Evolutionary conservation across 1,140 invertebrate species (phyloP).

Genomic region (Chlorops oryzae): DNA sequence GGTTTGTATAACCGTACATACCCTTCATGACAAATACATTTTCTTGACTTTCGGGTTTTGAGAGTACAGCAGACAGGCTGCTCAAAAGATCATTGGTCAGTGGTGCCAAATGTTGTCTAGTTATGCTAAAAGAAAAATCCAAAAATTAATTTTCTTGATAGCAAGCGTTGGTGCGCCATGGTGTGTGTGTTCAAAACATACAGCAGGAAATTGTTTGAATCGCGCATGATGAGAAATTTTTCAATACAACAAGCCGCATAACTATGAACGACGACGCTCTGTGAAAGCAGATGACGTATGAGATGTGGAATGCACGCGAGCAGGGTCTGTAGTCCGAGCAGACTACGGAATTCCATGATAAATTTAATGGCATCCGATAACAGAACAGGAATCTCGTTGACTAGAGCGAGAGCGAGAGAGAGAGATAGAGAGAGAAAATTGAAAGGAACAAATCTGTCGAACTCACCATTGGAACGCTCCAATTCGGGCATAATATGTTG

Average conservation of each 20-base stretch:
- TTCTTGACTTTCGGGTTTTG: slow-evolving; percentile 70
- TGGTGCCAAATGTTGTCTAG: slow-evolving; percentile 51
- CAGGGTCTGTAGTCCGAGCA: slow-evolving; percentile 74
- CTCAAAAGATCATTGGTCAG: slow-evolving; percentile 62
- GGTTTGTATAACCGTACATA: slow-evolving; percentile 37
- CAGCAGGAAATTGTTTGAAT: slow-evolving; percentile 51
- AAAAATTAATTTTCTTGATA: background rate
- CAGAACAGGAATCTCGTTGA: slow-evolving; percentile 81
- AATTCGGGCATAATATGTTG: slow-evolving; percentile 83
- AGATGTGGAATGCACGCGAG: slow-evolving; percentile 69
- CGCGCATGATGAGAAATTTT: slow-evolving; percentile 73
- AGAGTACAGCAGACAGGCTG: slow-evolving; percentile 69
- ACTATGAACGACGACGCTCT: slow-evolving; percentile 85
- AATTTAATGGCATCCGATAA: slow-evolving; percentile 96
- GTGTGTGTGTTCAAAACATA: slow-evolving; percentile 1
- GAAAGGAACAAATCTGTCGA: slow-evolving; percentile 29
- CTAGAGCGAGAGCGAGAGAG: too few species aligned
- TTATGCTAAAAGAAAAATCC: slow-evolving; percentile 22
- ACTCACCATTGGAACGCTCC: slow-evolving; percentile 56
- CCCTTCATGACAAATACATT: slow-evolving; percentile 97
- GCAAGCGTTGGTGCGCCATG: background rate
- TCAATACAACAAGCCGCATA: slow-evolving; percentile 91
- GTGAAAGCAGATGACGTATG: slow-evolving; percentile 62
- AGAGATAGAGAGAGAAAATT: too few species aligned
- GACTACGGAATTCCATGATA: slow-evolving; percentile 88